Conservation (phyloP, 1,140 invertebrate species). For the Onthophagus taurus region DNA sequence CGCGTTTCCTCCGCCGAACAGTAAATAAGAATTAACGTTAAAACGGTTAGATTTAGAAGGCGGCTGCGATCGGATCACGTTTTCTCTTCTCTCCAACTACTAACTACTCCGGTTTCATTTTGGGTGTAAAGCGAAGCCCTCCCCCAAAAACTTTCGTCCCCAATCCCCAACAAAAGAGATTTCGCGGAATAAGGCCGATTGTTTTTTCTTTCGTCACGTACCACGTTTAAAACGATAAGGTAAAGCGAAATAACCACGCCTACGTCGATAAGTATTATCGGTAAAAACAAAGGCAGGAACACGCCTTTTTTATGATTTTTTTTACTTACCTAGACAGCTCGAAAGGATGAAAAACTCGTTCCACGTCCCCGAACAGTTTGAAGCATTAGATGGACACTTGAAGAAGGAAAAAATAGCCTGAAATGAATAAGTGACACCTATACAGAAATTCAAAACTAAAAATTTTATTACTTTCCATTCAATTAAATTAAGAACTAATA, state of each 20-base stretch:
- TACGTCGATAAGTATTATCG: neutral
- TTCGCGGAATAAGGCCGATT: too few species aligned
- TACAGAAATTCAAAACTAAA: neutral
- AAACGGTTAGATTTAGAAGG: too few species aligned
- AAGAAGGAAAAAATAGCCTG: conserved; percentile 30
- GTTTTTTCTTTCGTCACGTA: conserved; percentile 11
- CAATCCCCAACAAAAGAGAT: too few species aligned
- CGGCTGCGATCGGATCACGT: too few species aligned
- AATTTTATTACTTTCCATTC: neutral
- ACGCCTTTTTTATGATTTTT: too few species aligned
- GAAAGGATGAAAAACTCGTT: conserved; percentile 38
- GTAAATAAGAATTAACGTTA: too few species aligned
- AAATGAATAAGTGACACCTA: conserved; percentile 22
- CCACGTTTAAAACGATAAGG: neutral
- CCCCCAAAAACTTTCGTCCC: too few species aligned
- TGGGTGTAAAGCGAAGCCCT: too few species aligned
- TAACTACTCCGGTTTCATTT: too few species aligned
- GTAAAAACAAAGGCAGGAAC: too few species aligned
- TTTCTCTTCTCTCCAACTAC: too few species aligned
- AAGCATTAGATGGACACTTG: conserved; percentile 34
- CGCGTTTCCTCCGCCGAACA: too few species aligned
- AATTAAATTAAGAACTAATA: neutral
- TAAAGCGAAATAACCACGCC: neutral
- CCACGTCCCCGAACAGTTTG: conserved; percentile 41
- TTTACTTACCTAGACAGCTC: conserved; percentile 36